phyloP scores from a whole-genome alignment of 2,797 vertebrate genomes.

The Cryptoprocta ferox region DNA sequence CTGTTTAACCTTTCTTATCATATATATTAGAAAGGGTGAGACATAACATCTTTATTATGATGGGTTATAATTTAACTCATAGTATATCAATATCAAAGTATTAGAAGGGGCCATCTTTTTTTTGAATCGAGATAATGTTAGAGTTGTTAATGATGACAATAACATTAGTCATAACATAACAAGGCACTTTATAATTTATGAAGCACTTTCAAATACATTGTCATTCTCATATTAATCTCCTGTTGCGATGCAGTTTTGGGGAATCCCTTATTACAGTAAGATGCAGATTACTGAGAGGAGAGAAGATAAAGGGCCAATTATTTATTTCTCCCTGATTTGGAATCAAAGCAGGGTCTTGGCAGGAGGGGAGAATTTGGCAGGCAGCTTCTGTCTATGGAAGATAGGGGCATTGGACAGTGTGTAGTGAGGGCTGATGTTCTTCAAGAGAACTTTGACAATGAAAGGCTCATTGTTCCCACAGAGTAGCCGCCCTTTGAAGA shows the following conservation, averaged over 20 bases:
- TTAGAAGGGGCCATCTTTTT: neutral
- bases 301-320: neutral
- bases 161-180: neutral
- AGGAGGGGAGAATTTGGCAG: neutral
- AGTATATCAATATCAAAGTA: neutral
- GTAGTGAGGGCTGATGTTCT: neutral
- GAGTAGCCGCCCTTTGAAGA: neutral
- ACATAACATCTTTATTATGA: neutral
- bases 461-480: neutral
- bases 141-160: slow-evolving; percentile 1
- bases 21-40: neutral
- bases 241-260: neutral
- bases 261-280: neutral
- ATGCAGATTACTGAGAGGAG: neutral
- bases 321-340: neutral
- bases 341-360: neutral
- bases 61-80: neutral
- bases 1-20: slow-evolving; percentile 14
- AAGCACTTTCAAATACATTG: neutral
- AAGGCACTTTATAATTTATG: neutral
- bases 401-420: neutral
- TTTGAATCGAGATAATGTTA: neutral
- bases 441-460: neutral
- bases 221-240: neutral
- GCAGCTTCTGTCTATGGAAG: neutral